These are phyloP conservation scores for Tipula unca DNA, from an alignment of 2,888 invertebrate species.

Conservation along the genomic window DNA sequence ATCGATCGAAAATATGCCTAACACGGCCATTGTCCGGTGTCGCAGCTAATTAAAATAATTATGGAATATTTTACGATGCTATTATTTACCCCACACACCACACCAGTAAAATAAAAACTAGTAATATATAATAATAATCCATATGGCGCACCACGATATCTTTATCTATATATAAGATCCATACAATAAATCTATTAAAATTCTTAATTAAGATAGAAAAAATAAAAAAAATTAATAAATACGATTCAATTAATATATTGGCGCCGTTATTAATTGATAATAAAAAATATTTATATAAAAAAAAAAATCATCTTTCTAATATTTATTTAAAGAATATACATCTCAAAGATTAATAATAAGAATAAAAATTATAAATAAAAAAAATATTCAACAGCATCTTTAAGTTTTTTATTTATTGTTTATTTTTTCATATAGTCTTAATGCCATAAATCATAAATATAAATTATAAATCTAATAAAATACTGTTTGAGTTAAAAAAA, in stretches of 20 bases:
- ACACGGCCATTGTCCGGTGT: neutral
- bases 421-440: neutral
- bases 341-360: neutral
- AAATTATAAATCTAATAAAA: neutral
- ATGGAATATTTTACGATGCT: neutral
- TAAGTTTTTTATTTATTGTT: neutral
- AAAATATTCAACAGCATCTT: neutral
- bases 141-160: neutral
- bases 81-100: neutral
- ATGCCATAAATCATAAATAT: neutral
- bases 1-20: no score
- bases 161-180: neutral
- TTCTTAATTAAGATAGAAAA: neutral
- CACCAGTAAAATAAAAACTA: neutral
- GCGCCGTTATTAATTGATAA: constrained; percentile 8
- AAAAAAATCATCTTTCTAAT: neutral
- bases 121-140: neutral
- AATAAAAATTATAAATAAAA: neutral
- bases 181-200: neutral
- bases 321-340: neutral
- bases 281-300: neutral
- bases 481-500: neutral
- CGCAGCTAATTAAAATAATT: neutral
- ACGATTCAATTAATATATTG: neutral
- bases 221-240: neutral